Evolutionary conservation across 2,888 invertebrate genomes (phyloP).

Genomic region (Hymenopus coronatus): DNA sequence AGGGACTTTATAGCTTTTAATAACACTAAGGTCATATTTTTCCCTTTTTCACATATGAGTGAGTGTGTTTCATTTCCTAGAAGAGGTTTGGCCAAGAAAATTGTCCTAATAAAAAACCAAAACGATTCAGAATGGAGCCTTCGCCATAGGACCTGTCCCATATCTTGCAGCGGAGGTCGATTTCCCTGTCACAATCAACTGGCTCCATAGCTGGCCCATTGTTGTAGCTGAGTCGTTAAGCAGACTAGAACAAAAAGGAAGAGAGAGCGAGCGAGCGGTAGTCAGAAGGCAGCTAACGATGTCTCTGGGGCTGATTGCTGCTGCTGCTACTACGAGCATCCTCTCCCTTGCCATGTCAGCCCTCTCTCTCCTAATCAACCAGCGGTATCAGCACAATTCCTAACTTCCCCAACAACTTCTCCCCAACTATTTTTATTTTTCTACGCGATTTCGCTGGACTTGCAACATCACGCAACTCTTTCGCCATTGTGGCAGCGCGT

Average conservation of each 20-base stretch:
- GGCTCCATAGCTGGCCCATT: background rate
- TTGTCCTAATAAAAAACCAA: no score
- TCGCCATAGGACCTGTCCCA: no score
- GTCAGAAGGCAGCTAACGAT: background rate
- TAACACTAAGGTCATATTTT: no score
- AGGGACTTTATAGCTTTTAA: no score
- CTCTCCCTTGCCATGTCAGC: background rate
- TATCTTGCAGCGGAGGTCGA: background rate
- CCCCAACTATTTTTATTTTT: background rate
- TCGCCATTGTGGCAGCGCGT: background rate
- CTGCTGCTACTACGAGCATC: background rate
- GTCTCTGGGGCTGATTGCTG: background rate
- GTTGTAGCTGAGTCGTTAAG: background rate
- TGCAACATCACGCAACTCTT: background rate
- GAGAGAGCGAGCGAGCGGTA: background rate
- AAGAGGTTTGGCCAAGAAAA: no score
- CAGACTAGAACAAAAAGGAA: background rate
- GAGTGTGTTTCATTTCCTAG: no score
- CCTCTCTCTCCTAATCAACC: constrained; percentile 7
- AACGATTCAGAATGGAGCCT: no score
- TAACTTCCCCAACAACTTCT: background rate
- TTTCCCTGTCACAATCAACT: background rate
- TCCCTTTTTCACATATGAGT: no score
- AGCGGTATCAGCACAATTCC: constrained; percentile 21
- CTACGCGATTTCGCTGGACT: background rate